These are phyloP conservation scores for Drosophila buzzatii DNA, from an alignment of 2,888 invertebrate species.

Conservation along the genomic window DNA sequence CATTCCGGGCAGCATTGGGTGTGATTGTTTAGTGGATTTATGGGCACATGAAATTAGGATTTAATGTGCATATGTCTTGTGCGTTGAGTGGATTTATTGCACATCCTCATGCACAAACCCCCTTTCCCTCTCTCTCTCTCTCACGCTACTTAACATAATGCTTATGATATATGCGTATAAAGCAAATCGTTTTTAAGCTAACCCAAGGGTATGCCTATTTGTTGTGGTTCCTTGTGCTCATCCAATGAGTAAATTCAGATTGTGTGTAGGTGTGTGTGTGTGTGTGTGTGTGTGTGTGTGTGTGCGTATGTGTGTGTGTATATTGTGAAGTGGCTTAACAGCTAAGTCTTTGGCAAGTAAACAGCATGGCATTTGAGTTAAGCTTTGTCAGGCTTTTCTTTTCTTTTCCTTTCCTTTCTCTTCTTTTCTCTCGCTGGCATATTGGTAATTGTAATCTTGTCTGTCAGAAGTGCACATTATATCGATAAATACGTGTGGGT, in stretches of 20 bases:
- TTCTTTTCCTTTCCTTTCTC: background rate
- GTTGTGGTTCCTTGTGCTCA: conserved; percentile 28
- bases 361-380: conserved; percentile 9
- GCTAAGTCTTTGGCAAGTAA: conserved; percentile 18
- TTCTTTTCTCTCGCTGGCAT: background rate
- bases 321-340: conserved; percentile 51
- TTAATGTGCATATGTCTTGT: conserved; percentile 78
- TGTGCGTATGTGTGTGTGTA: conserved; percentile 10
- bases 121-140: background rate
- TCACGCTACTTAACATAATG: conserved; percentile 71
- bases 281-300: conserved; percentile 12
- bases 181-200: conserved; percentile 62
- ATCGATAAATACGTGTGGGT: background rate
- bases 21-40: conserved; percentile 79
- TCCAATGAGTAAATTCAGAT: conserved; percentile 11
- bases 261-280: conserved; percentile 8
- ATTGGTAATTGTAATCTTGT: conserved; percentile 45
- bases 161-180: conserved; percentile 69
- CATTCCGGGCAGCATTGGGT: conserved; percentile 51
- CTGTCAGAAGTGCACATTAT: conserved; percentile 4
- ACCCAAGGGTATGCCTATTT: conserved; percentile 19
- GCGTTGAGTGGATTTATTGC: conserved; percentile 74
- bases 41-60: conserved; percentile 81
- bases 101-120: conserved; percentile 48
- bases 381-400: background rate